Conservation (phyloP, 2,888 invertebrate species). For the Lasioglossum oenotherae region DNA sequence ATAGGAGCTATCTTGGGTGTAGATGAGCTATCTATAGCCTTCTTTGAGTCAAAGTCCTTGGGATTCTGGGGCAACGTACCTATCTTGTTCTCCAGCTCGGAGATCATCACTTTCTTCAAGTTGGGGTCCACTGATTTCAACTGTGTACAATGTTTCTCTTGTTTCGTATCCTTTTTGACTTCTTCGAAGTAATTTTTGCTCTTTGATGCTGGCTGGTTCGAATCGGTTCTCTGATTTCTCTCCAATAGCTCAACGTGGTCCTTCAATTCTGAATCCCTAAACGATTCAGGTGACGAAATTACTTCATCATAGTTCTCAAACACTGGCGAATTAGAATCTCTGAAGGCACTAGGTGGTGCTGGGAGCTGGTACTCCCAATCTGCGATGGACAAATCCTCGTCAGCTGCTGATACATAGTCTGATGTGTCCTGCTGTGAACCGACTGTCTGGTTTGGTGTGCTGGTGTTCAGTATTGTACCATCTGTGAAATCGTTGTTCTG, state of each 20-base stretch:
- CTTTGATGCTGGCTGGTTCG: neutral
- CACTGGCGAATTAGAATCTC: slow-evolving; percentile 81
- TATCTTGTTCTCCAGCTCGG: slow-evolving; percentile 77
- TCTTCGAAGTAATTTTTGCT: neutral
- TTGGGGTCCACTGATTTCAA: slow-evolving; percentile 33
- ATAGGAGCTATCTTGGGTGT: slow-evolving; percentile 77
- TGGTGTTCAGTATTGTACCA: slow-evolving; percentile 24
- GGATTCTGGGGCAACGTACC: slow-evolving; percentile 59
- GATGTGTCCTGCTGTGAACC: slow-evolving; percentile 80
- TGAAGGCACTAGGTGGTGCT: slow-evolving; percentile 87
- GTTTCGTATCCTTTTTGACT: neutral
- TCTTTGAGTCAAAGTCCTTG: slow-evolving; percentile 59
- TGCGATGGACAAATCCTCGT: slow-evolving; percentile 73
- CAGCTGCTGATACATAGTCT: slow-evolving; percentile 80
- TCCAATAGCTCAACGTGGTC: neutral
- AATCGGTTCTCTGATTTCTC: neutral
- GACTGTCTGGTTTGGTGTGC: slow-evolving; percentile 54
- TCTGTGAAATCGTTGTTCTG: slow-evolving; percentile 5
- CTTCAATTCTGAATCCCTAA: neutral
- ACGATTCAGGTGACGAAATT: slow-evolving; percentile 37
- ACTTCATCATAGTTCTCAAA: slow-evolving; percentile 69
- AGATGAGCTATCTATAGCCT: slow-evolving; percentile 44
- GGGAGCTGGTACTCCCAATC: slow-evolving; percentile 87
- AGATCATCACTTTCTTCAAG: slow-evolving; percentile 75
- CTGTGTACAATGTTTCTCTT: neutral